These are phyloP conservation scores for Pantherophis guttatus DNA, from an alignment of 2,113 vertebrate species.

Conservation along the genomic window DNA sequence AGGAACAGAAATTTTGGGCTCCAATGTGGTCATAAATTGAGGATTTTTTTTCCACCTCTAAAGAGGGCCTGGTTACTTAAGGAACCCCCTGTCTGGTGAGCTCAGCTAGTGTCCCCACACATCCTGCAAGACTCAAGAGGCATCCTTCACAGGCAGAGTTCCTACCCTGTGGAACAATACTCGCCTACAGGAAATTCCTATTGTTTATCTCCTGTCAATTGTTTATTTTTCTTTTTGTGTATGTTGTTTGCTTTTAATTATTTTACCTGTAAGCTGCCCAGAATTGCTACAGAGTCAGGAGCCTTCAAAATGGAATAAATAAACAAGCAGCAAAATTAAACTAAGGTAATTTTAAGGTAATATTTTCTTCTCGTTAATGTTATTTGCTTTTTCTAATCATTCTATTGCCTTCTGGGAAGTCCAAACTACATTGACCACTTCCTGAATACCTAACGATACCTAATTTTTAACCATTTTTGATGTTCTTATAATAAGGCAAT, in stretches of 20 bases:
- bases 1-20: too few relatives aligned
- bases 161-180: not conserved
- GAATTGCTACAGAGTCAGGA: not conserved
- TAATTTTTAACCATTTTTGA: not conserved
- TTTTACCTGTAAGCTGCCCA: not conserved
- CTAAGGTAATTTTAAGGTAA: not conserved
- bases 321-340: not conserved
- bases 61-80: not conserved
- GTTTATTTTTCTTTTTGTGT: not conserved
- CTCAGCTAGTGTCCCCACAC: not conserved
- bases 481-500: not conserved
- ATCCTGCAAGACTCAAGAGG: not conserved
- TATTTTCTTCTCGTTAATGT: not conserved
- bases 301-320: not conserved
- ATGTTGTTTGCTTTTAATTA: not conserved
- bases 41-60: not conserved
- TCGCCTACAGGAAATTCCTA: not conserved
- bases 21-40: too few relatives aligned
- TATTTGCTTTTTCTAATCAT: not conserved
- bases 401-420: not conserved
- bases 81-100: not conserved
- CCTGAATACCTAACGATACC: not conserved
- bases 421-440: not conserved
- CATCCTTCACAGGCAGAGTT: not conserved
- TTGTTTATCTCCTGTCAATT: not conserved